Evolutionary conservation across 2,797 vertebrate genomes (phyloP).

Genomic region (Prionace glauca): DNA sequence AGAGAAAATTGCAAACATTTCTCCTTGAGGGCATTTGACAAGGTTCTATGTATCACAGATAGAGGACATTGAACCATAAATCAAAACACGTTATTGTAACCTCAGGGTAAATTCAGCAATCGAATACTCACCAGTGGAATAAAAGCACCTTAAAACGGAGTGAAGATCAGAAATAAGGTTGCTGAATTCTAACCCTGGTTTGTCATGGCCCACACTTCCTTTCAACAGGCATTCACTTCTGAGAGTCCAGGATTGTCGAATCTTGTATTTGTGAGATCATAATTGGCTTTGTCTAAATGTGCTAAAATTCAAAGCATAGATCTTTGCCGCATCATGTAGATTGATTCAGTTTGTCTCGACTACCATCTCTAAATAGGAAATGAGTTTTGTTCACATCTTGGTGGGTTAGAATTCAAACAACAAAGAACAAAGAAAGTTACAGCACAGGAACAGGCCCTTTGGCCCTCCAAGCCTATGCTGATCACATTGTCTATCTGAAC

Average conservation of each 20-base stretch:
- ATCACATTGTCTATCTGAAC: too few species aligned
- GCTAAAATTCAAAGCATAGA: neutral
- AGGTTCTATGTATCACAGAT: neutral
- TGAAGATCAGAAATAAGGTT: neutral
- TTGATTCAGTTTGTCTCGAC: neutral
- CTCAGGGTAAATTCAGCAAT: neutral
- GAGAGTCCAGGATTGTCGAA: neutral
- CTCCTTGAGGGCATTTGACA: neutral
- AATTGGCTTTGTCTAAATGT: too few species aligned
- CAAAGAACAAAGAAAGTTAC: too few species aligned
- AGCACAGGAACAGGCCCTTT: too few species aligned
- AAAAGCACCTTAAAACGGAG: neutral
- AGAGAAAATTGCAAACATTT: slow-evolving; percentile 6
- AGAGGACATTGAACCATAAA: neutral
- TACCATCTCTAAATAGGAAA: neutral
- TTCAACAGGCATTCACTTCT: neutral
- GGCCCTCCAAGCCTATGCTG: too few species aligned
- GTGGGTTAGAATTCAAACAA: neutral
- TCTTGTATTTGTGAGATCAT: neutral
- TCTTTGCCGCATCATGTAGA: neutral
- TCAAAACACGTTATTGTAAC: slow-evolving; percentile 15
- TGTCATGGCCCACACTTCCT: neutral
- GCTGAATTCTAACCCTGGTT: neutral
- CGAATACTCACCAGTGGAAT: neutral
- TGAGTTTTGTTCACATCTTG: neutral